Base-by-base conservation (phyloP, 2,113 vertebrate species). In the Gymnobelideus leadbeateri region DNA sequence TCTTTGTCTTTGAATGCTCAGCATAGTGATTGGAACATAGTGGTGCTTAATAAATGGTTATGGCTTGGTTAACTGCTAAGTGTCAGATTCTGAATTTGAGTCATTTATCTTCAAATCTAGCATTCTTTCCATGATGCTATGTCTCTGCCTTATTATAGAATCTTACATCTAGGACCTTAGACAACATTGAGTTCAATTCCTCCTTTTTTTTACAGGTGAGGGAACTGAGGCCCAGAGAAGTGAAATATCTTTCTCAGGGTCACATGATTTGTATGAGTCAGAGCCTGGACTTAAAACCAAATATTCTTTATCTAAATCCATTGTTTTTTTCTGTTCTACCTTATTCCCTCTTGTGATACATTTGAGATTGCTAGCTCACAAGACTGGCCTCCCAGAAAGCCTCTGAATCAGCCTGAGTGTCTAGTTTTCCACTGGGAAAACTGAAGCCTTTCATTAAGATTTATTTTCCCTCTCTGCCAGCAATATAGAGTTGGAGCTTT, bases 381-480 rank as follows among this genome's bases (percentile, higher is more conserved):
- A 8, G n/a, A 43, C 19, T 84, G 68, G 37, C 68, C 19, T 84
- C 68, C n/a, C 68, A 43, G n/a, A 84, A 84, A 84, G n/a, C 16
- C n/a, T 43, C 19, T 84, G 68, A 84, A 84, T 84, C 68, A 21
- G 5, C 2, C 37, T 2, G 37, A 21, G n/a, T 43, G 68, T 84
- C 68, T 84, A 43, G n/a, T 43, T 43, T 43, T n/a, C 68, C n/a
- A 43, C 68, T 84, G n/a, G 68, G 68, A 84, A 84, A 84, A 43
- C 68, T 43, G 19, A 84, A 84, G n/a, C 68, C n/a, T 84, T 84
- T 84, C n/a, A 84, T 84, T 84, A 84, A 84, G 68, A 84, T 84
- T 84, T 84, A 84, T 43, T 43, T 84, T n/a, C n/a, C n/a, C 7
- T 84, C 37, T 84, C 68, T 84, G 68, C 68, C n/a, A 84, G 68